These are phyloP conservation scores for Sceloporus undulatus DNA, from an alignment of 2,113 vertebrate species.

Conservation along the genomic window DNA sequence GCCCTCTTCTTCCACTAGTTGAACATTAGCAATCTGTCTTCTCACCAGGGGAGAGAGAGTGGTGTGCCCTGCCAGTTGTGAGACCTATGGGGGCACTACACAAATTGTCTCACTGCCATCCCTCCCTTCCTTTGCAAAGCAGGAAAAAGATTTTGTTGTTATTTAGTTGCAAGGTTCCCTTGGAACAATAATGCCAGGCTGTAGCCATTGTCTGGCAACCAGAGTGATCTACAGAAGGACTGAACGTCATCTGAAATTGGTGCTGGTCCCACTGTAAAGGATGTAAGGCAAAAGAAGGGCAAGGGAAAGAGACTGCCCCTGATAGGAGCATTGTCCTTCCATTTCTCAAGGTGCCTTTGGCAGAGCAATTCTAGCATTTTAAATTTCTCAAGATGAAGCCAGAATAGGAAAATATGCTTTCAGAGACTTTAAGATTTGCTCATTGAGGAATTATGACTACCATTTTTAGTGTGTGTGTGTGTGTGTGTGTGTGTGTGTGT, in stretches of 20 bases:
- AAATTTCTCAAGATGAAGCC: neutral
- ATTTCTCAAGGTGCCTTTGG: neutral
- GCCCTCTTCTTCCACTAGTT: slow-evolving; percentile 69
- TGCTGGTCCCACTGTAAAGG: neutral
- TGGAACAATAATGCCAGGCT: slow-evolving; percentile 9
- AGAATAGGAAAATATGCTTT: slow-evolving; percentile 1
- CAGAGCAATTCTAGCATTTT: neutral
- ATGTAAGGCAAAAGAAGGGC: neutral
- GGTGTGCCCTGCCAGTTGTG: neutral
- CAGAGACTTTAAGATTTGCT: slow-evolving; percentile 31
- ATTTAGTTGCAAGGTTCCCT: slow-evolving; percentile 29
- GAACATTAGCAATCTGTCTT: slow-evolving; percentile 64
- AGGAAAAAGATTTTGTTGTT: slow-evolving; percentile 37
- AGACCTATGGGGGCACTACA: neutral
- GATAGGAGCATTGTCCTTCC: neutral
- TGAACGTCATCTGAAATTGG: neutral
- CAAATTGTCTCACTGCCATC: slow-evolving; percentile 53
- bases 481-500: slow-evolving; percentile 15
- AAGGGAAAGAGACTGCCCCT: neutral
- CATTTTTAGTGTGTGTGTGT: slow-evolving; percentile 25
- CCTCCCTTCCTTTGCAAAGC: slow-evolving; percentile 5
- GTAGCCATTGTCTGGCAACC: neutral
- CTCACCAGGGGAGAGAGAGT: slow-evolving; percentile 12
- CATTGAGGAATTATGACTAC: slow-evolving; percentile 52
- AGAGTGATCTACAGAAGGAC: neutral